Conservation (phyloP, 2,797 vertebrate genomes). For the Cryptoprocta ferox region DNA sequence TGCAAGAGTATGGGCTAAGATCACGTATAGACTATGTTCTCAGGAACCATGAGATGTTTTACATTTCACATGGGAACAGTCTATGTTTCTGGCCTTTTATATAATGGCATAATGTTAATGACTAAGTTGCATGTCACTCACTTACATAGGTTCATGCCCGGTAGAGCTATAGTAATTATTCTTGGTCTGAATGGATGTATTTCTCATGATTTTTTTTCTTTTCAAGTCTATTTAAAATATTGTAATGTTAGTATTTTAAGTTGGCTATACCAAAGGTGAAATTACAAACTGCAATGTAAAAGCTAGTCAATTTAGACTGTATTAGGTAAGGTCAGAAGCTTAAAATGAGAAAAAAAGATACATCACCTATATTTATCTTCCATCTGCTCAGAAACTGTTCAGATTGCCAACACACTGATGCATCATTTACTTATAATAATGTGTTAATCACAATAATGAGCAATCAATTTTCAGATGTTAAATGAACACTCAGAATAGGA, state of each 20-base stretch:
- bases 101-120: background rate
- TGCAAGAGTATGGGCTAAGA: background rate
- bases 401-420: conserved; percentile 49
- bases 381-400: conserved; percentile 47
- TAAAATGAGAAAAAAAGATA: background rate
- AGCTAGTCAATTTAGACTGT: conserved; percentile 38
- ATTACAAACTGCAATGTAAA: conserved; percentile 35
- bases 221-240: conserved; percentile 46
- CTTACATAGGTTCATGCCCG: background rate
- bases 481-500: conserved; percentile 44
- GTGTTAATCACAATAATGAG: conserved; percentile 67
- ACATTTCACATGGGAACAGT: background rate
- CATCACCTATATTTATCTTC: conserved; percentile 14
- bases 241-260: conserved; percentile 61
- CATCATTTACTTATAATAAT: conserved; percentile 76
- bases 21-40: background rate
- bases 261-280: conserved; percentile 33
- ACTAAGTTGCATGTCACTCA: background rate
- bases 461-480: conserved; percentile 77
- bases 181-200: background rate
- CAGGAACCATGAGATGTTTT: background rate
- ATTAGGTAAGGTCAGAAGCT: background rate
- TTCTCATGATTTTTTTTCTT: background rate
- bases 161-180: background rate
- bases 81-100: background rate